Base-by-base conservation (phyloP, 2,797 vertebrate genomes). In the Naso thynnoides region DNA sequence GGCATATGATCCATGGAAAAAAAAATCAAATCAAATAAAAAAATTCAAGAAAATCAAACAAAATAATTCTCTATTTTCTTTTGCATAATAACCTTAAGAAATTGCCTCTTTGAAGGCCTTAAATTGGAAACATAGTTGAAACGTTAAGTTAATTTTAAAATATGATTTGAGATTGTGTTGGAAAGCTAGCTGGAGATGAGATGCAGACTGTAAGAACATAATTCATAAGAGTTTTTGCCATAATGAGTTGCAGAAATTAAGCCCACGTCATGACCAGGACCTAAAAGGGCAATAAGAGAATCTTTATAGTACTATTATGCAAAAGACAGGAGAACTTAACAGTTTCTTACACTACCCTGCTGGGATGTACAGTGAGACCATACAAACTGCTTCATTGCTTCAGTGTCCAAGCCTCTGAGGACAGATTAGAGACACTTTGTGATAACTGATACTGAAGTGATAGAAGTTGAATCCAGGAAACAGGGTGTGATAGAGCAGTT, bases 391-490 rank as follows among this genome's bases (percentile, higher is more conserved):
- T 76, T 86, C 52, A 73, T 67, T 80, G 63, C 76, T 76, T 86
- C 52, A 73, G 78, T 76, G 58, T 31, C 3, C 67, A 58, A 78
- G 55, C 79, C 86, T 88, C 88, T 58, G 70, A 84, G 86, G 86
- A 86, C 77, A 79, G 78, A 86, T 89, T 84, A 76, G 42, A 81
- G 78, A 79, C 67, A 80, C 71, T 80, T 69, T 84, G 73, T 77
- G 88, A 91, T 91, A 86, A 83, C 79, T 76, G 84, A 91, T 88
- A 89, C 78, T 58, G 73, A 85, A 90, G 76, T 73, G 85, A 91
- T 86, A 79, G 76, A 91, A 89, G 85, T 82, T 56, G 61, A 81
- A 84, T 85, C 81, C 83, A 88, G 79, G 84, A 88, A 89, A 90
- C 75, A 70, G 81, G 73, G 72, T 76, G 76, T 79, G 73, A 85